Evolutionary conservation across 2,888 invertebrate species (phyloP), one percentile per base, ranked within the genome.

Genomic region (Caradrina kadenii): DNA sequence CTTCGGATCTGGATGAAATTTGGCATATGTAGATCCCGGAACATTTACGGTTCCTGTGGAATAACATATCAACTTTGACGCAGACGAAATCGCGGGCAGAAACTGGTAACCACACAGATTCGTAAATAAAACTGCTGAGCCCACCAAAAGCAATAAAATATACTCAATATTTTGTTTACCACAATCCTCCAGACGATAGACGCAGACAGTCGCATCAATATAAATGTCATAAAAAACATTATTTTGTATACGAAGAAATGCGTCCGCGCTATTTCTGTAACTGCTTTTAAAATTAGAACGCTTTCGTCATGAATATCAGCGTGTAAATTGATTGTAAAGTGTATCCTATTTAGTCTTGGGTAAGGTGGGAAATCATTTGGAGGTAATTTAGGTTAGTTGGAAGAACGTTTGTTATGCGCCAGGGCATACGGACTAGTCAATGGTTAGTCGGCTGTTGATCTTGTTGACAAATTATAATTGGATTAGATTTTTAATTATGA

Each of bases 261-360:
- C 77, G 83, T 31, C 42, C 61, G 70, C 60, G 66, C 76, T 85
- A 85, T 85, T 85, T 81, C 69, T 39, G 79, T 67, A 50, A 53
- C 56, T n/a, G 39, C 13, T 26, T 78, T 76, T 81, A 64, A 68
- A 84, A 64, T 78, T 86, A 84, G 83, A 79, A 86, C 88, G 49
- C 60, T 72, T 69, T 73, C 82, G 80, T 84, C 82, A 80, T 39
- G 62, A 56, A 21, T 69, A 77, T 68, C 59, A 67, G 50, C 42
- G 15, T 60, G 65, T 17, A 19, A 19, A 61, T 63, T 55, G 60
- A 69, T 69, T 70, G 56, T 55, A 78, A 73, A 61, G 15, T 73
- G 61, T 54, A 19, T 49, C 26, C 56, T 82, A 56, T 59, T 19
- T 8, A 7, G 8, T 45, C 3, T 8, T 0, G 0, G 0, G 1